Evolutionary conservation across 2,113 vertebrate species (phyloP).

Genomic region (Atherinomorus stipes): DNA sequence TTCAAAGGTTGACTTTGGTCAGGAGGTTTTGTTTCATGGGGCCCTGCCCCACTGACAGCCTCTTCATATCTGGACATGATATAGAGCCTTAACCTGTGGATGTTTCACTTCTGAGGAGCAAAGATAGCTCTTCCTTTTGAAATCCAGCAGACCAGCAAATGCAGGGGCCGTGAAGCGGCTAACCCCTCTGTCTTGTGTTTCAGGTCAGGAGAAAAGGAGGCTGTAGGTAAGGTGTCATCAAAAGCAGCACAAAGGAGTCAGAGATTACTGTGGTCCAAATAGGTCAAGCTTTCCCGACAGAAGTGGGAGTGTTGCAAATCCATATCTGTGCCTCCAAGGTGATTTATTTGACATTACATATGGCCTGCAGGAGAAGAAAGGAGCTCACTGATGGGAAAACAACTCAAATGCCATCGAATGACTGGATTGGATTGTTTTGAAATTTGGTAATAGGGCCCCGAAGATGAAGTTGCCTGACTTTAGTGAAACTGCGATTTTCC

Average conservation of each 20-base stretch:
- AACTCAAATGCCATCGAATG: not conserved
- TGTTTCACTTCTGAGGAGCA: constrained; percentile 56
- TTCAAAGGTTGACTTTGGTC: constrained; percentile 63
- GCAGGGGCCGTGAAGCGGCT: constrained; percentile 64
- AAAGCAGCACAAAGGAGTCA: constrained; percentile 58
- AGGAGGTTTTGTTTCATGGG: constrained; percentile 76
- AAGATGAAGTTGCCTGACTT: not conserved
- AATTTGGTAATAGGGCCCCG: not conserved
- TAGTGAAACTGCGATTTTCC: not conserved
- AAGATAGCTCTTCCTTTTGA: constrained; percentile 78
- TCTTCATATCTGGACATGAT: constrained; percentile 76
- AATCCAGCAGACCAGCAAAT: constrained; percentile 78
- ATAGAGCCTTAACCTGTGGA: constrained; percentile 66
- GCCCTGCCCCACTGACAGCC: constrained; percentile 62
- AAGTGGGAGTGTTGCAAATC: constrained; percentile 43
- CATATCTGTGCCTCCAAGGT: constrained; percentile 52
- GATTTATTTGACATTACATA: constrained; percentile 56
- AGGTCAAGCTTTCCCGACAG: constrained; percentile 61
- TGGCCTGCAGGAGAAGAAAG: not conserved
- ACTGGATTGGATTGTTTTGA: not conserved
- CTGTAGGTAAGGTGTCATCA: constrained; percentile 71
- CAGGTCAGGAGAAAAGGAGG: constrained; percentile 49
- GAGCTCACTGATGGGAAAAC: constrained; percentile 17
- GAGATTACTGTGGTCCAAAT: constrained; percentile 58
- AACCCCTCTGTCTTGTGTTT: constrained; percentile 76